Conservation (phyloP, 2,888 invertebrate species). For the Macropis europaea region DNA sequence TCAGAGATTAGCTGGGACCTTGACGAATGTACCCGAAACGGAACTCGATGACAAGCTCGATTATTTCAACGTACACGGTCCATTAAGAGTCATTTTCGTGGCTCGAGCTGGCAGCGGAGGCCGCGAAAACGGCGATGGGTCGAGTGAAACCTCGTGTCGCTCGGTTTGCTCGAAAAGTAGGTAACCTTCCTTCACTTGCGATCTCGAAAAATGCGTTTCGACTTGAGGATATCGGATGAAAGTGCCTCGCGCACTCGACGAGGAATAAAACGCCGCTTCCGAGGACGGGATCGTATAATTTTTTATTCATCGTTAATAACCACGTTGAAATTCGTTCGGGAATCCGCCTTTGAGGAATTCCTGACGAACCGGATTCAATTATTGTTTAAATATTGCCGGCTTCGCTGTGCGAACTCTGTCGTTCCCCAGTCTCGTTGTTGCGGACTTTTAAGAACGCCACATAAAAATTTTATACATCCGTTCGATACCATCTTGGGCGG, state of each 20-base stretch:
- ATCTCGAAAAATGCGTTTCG: slow-evolving; percentile 54
- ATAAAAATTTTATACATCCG: too few species aligned
- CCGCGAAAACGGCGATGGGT: slow-evolving; percentile 7
- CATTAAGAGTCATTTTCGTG: slow-evolving; percentile 39
- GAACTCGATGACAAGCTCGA: not conserved
- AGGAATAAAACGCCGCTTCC: not conserved
- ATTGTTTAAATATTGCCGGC: too few species aligned
- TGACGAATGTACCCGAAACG: too few species aligned
- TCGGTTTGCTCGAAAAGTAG: slow-evolving; percentile 46
- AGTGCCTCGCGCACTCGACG: not conserved
- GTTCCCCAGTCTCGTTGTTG: too few species aligned
- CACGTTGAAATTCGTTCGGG: too few species aligned
- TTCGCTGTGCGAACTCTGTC: too few species aligned
- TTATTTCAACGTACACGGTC: slow-evolving; percentile 35
- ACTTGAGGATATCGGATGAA: slow-evolving; percentile 34
- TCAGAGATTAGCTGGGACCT: too few species aligned
- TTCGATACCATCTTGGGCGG: too few species aligned
- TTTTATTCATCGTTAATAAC: too few species aligned
- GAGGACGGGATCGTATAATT: not conserved
- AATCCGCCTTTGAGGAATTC: too few species aligned
- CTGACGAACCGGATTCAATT: too few species aligned
- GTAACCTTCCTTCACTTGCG: slow-evolving; percentile 58
- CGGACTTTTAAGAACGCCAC: too few species aligned
- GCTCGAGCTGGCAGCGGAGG: not conserved
- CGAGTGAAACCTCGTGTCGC: slow-evolving; percentile 49